Evolutionary conservation across 2,888 invertebrate species (phyloP).

Genomic region (Luperina testacea): DNA sequence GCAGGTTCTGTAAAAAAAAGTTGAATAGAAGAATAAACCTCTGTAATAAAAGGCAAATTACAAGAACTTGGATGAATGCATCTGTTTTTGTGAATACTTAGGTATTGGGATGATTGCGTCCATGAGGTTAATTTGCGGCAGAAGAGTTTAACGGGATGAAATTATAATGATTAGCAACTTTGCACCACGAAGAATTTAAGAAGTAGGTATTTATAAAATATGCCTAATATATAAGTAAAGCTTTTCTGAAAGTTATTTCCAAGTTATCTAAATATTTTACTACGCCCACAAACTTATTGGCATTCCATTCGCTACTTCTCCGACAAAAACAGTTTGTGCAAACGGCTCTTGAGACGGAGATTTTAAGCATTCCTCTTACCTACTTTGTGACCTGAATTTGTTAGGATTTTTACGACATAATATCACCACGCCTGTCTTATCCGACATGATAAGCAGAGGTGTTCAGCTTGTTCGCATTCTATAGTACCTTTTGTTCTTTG

Average conservation of each 20-base stretch:
- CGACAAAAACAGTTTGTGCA: slow-evolving; percentile 17
- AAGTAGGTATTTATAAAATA: background rate
- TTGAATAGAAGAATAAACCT: no score
- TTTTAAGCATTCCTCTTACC: slow-evolving; percentile 51
- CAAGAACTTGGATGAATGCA: no score
- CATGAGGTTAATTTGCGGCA: background rate
- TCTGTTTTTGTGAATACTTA: background rate
- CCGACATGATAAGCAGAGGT: background rate
- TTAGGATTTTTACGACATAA: slow-evolving; percentile 20
- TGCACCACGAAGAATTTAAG: background rate
- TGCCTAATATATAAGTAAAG: background rate
- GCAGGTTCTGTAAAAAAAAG: background rate
- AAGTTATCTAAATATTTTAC: background rate
- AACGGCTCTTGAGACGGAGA: slow-evolving; percentile 39
- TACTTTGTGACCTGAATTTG: slow-evolving; percentile 48
- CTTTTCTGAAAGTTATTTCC: background rate
- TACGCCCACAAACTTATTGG: background rate
- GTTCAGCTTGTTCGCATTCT: background rate
- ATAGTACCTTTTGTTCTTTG: background rate
- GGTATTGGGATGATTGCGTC: background rate
- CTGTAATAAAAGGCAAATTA: background rate
- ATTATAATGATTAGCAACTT: background rate
- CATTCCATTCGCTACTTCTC: slow-evolving; percentile 33
- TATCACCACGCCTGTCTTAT: background rate
- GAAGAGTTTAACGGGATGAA: background rate